phyloP scores from a whole-genome alignment of 2,888 invertebrate genomes.

The Neelides folsomi region DNA sequence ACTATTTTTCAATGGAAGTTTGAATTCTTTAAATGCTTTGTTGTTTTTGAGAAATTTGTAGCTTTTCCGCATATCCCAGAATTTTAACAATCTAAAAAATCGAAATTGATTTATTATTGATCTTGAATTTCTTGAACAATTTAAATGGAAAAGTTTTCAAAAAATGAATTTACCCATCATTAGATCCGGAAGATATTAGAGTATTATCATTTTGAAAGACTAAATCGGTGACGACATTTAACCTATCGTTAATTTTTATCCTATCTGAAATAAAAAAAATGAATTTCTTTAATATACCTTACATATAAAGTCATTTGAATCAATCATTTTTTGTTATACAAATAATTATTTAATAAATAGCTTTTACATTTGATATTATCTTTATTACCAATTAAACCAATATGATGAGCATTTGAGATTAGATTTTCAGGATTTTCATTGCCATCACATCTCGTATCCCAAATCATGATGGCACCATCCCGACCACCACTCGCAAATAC shows the following conservation, averaged over 20 bases:
- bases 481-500: constrained; percentile 78
- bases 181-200: constrained; percentile 71
- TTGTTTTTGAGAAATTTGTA: constrained; percentile 39
- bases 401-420: constrained; percentile 53
- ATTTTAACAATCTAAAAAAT: constrained; percentile 51
- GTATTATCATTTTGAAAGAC: constrained; percentile 66
- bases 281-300: too few species aligned
- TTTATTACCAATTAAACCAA: constrained; percentile 16
- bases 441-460: constrained; percentile 53
- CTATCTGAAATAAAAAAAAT: too few species aligned
- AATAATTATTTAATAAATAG: too few species aligned
- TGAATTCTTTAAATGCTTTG: constrained; percentile 6
- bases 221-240: constrained; percentile 54
- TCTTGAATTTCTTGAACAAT: background rate
- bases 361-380: too few species aligned
- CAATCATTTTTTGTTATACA: too few species aligned
- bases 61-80: constrained; percentile 75
- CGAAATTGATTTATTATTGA: background rate
- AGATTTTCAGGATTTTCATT: constrained; percentile 50
- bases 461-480: constrained; percentile 72
- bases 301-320: too few species aligned
- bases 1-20: constrained; percentile 33
- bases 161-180: constrained; percentile 57
- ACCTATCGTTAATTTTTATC: constrained; percentile 8
- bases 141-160: too few species aligned